Percentiles rank a stretch among this genome's conserved stretches.
Conservation (phyloP, 2,888 invertebrate species). For the Hydriomena furcata region DNA sequence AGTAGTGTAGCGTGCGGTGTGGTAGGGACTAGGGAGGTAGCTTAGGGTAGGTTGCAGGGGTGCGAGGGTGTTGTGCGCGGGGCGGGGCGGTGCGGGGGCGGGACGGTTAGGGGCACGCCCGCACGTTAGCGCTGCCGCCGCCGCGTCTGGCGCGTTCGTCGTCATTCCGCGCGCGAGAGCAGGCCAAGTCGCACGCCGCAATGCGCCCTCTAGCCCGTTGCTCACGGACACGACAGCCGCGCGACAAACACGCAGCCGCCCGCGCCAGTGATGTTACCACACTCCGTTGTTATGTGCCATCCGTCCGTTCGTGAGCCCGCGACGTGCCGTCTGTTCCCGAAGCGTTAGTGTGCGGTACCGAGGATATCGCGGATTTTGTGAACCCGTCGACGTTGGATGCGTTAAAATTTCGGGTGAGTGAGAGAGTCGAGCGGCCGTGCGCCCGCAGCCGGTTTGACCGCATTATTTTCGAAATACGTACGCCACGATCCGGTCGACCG, state of each 20-base stretch:
- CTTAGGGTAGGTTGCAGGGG: slow-evolving; percentile 41
- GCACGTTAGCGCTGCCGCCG: slow-evolving; percentile 55
- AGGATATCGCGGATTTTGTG: slow-evolving; percentile 69
- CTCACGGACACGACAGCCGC: slow-evolving; percentile 53
- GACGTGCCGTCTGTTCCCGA: slow-evolving; percentile 71
- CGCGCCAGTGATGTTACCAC: slow-evolving; percentile 75
- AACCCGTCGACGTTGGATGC: slow-evolving; percentile 78
- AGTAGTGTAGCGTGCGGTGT: slow-evolving; percentile 35
- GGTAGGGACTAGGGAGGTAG: slow-evolving; percentile 24
- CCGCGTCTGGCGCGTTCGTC: slow-evolving; percentile 58
- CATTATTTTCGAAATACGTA: slow-evolving; percentile 83
- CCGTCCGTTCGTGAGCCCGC: slow-evolving; percentile 71
- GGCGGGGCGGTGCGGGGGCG: slow-evolving; percentile 38
- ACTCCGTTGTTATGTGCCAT: slow-evolving; percentile 72
- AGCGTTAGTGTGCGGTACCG: slow-evolving; percentile 60
- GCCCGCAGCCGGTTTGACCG: slow-evolving; percentile 81
- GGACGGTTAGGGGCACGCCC: slow-evolving; percentile 40
- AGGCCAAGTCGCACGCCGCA: slow-evolving; percentile 63
- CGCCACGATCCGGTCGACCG: slow-evolving; percentile 78
- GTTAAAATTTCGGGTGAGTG: slow-evolving; percentile 82
- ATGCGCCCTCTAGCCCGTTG: slow-evolving; percentile 51
- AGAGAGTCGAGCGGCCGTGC: slow-evolving; percentile 73
- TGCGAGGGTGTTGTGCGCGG: slow-evolving; percentile 30
- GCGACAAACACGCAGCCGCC: slow-evolving; percentile 63
- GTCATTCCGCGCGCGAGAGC: slow-evolving; percentile 63